Conservation (phyloP, 2,113 vertebrate species). For the Struthidea cinerea region DNA sequence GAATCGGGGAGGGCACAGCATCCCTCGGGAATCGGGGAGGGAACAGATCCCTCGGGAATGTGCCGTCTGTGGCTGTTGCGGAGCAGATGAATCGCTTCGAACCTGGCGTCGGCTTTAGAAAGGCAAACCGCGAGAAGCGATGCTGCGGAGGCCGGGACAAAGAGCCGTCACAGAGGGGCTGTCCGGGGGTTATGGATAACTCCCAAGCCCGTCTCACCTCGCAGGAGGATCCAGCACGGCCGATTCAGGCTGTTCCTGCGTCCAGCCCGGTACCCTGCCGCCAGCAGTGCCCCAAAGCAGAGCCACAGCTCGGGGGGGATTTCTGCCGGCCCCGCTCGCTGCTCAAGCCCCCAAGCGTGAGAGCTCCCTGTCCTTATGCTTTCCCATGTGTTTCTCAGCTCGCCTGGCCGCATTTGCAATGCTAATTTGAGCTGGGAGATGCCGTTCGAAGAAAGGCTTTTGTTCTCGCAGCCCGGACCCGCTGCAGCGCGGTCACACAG, state of each 20-base stretch:
- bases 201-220: conserved; percentile 44
- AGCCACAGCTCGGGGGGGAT: not conserved
- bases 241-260: not conserved
- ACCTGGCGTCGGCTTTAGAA: conserved; percentile 17
- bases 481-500: not conserved
- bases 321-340: not conserved
- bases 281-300: not conserved
- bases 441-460: conserved; percentile 5
- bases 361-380: conserved; percentile 5
- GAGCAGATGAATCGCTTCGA: not conserved
- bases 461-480: not conserved
- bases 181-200: not conserved
- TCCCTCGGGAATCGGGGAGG: not conserved
- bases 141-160: conserved; percentile 30
- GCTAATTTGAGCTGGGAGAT: conserved; percentile 40
- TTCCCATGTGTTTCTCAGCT: conserved; percentile 42
- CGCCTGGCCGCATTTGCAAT: conserved; percentile 16
- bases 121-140: not conserved
- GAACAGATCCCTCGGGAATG: not conserved
- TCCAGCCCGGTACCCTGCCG: not conserved
- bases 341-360: conserved; percentile 11
- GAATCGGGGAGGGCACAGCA: not conserved
- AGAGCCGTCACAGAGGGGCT: not conserved
- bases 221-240: not conserved
- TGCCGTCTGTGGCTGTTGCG: not conserved